Conservation (phyloP, 2,113 vertebrate genomes). For the Cyanoliseus patagonus region DNA sequence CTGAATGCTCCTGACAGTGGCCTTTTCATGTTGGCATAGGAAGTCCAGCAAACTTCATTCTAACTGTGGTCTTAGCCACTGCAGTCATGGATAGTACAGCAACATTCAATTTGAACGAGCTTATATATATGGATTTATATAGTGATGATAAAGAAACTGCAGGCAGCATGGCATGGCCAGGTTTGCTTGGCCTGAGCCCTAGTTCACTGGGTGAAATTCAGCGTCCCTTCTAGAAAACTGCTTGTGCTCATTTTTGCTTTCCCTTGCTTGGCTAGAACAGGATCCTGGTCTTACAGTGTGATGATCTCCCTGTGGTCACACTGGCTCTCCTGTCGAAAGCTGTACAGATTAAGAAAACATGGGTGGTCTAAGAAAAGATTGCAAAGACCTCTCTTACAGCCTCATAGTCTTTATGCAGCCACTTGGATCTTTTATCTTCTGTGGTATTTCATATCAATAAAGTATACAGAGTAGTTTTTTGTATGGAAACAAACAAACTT, state of each 20-base stretch:
- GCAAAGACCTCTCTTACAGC: background rate
- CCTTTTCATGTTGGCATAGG: background rate
- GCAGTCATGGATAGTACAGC: background rate
- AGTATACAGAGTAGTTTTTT: background rate
- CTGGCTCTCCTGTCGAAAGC: background rate
- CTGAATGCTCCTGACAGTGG: background rate
- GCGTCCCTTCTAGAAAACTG: background rate
- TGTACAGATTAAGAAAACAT: background rate
- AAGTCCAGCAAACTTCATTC: background rate
- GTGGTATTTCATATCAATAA: background rate
- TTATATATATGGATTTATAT: rapidly evolving
- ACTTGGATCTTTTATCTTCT: background rate
- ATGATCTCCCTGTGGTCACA: rapidly evolving
- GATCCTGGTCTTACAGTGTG: rapidly evolving
- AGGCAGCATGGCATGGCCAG: background rate
- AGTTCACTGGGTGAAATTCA: rapidly evolving
- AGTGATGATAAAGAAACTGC: background rate
- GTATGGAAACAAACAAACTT: background rate
- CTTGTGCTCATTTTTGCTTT: background rate
- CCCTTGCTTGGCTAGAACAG: background rate
- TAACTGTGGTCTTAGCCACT: background rate
- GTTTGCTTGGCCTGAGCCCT: background rate
- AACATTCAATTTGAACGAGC: rapidly evolving
- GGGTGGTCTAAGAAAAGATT: background rate
- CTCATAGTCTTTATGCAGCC: background rate